Base-by-base conservation (phyloP, 2,888 invertebrate species). In the Tinea semifulvella region DNA sequence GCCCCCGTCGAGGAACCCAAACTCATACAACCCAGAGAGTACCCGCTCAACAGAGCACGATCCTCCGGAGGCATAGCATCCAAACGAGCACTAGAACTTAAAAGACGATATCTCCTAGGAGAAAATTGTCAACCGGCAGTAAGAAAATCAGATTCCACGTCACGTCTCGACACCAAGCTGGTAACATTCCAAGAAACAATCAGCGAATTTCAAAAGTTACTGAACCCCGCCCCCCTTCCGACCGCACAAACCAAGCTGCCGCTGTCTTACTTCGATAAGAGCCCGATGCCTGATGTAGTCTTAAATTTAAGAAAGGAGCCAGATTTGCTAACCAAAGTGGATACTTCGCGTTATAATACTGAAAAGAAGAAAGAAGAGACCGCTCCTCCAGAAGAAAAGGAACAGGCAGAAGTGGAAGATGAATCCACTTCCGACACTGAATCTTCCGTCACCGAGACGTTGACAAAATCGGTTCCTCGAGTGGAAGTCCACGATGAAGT, bases 51-150 rank as follows among this genome's bases (percentile, higher is more conserved):
- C 61, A 86, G 92, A 56, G 91, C 93, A 0, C 90, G 92, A 50
- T 93, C 93, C 51, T 93, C 93, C 1, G 92, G 92, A 57, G 93
- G 93, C 14, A 88, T 94, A 46, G 94, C 94, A 8, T 91, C 93
- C 11, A 93, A 93, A 68, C 88, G 92, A 46, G 93, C 94, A 13
- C 74, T 94, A 43, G 94, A 94, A 71, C 83, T 94, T 36, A 94
- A 94, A 62, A 90, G 93, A 58, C 88, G 88, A 49, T 95, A 94
- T 68, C 75, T 94, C 13, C 79, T 94, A 8, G 93, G 93, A 1
- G 89, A 89, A 51, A 81, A 85, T 1, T 85, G 83, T 3, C 84
- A 86, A 0, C 88, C 89, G 25, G 84, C 87, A 17, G 90, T 93
- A 17, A 85, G 90, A 53, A 91, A 92, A 60, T 92, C 92, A 0